Evolutionary conservation across 2,888 invertebrate genomes (phyloP), one percentile per base, ranked within the genome.

Genomic region (Diplolepis rosae): DNA sequence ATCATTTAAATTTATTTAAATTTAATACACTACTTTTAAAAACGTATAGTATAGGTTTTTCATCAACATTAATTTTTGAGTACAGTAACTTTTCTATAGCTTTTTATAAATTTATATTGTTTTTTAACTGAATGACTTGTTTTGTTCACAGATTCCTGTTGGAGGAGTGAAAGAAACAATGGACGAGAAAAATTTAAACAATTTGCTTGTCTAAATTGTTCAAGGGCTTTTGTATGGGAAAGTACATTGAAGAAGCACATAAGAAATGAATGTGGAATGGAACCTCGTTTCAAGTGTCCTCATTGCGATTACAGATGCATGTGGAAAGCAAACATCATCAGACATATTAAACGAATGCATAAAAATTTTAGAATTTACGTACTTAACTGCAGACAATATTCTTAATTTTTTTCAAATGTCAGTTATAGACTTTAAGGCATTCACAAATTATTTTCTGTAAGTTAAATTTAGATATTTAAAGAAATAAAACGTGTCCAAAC

Each of bases 251-350:
- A 77, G 9, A 79, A 77, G 7, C 92, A 92, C 79, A 80, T 90
- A 79, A 88, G 90, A 6, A 90, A 91, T 77, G 91, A 92, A 80
- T 92, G 92, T 79, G 91, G 92, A 65, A 90, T 90, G 82, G 79
- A 76, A 50, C 80, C 82, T 1, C 78, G 83, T 15, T 84, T 85
- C 67, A 80, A 82, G 67, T 87, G 85, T 73, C 84, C 84, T 3
- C 82, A 83, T 32, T 88, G 88, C 70, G 77, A 77, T 35, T 84
- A 85, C 71, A 61, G 79, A 45, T 83, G 82, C 52, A 86, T 86
- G 70, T 80, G 81, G 18, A 84, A 82, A 56, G 67, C 78, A 1
- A 80, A 85, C 54, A 68, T 86, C 28, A 70, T 79, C 11, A 80
- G 77, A 28, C 82, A 85, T 69, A 78, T 84, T 28, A 72, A 66